A percentile compares a stretch with the other conserved stretches of the same genome.
These are phyloP conservation scores for Semnornis frantzii DNA, from an alignment of 2,113 vertebrate species.

Conservation along the genomic window DNA sequence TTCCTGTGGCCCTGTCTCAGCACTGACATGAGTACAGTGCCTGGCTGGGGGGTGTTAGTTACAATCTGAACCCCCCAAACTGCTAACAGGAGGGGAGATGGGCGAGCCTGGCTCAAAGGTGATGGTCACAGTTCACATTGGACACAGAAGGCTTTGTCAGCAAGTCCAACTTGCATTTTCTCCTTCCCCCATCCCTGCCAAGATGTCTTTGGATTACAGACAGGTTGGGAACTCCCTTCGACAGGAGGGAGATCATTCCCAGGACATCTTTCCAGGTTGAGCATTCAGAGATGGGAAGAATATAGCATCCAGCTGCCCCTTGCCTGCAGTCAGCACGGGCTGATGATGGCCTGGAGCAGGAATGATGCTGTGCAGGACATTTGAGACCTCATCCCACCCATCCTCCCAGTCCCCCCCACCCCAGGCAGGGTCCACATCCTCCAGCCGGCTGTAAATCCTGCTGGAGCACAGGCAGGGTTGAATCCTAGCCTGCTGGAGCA, in stretches of 20 bases:
- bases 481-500: background rate
- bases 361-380: background rate
- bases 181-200: background rate
- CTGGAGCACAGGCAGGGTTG: background rate
- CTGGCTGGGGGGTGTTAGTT: background rate
- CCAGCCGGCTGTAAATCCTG: background rate
- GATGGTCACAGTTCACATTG: background rate
- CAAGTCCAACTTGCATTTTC: background rate
- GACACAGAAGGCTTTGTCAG: background rate
- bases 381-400: background rate
- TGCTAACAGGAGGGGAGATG: background rate
- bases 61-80: background rate
- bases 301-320: background rate
- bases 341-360: background rate
- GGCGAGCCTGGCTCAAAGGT: background rate
- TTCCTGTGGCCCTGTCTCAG: background rate
- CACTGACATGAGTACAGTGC: rapidly evolving
- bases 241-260: background rate
- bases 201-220: background rate
- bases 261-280: background rate
- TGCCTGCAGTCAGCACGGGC: background rate
- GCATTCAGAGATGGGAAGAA: background rate
- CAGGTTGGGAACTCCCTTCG: background rate
- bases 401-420: background rate
- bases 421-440: background rate